phyloP scores from a whole-genome alignment of 2,113 vertebrate genomes.

The Microtus ochrogaster region DNA sequence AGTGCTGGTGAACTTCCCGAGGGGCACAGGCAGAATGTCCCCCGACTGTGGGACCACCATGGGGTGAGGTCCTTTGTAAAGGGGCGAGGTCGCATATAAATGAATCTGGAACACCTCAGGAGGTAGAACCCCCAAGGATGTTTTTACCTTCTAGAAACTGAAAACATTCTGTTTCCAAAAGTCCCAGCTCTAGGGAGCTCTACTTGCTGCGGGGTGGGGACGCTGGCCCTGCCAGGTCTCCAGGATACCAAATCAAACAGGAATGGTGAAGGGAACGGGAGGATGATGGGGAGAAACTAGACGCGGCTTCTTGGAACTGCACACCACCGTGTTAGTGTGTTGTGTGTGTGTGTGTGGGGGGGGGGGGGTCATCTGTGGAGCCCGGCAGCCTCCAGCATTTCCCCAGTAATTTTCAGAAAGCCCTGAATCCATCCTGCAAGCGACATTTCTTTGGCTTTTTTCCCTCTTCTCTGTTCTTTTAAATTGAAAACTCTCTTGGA shows the following conservation, averaged over 20 bases:
- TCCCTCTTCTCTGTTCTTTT: background rate
- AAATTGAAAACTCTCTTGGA: background rate
- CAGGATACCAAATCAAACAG: constrained; percentile 38
- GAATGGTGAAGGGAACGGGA: background rate
- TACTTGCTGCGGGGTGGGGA: background rate
- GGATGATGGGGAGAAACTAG: fast-evolving
- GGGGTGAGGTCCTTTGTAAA: too few relatives aligned
- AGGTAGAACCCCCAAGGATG: background rate
- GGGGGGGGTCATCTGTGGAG: background rate
- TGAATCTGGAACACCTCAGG: too few relatives aligned
- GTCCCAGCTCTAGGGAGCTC: constrained; percentile 7
- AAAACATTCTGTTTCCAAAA: constrained; percentile 31
- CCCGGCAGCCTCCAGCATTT: too few relatives aligned
- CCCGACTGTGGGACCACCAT: fast-evolving
- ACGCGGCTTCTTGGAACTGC: fast-evolving
- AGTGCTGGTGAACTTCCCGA: fast-evolving
- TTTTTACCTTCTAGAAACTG: background rate
- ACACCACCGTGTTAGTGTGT: fast-evolving
- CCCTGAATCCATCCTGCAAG: background rate
- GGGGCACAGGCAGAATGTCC: fast-evolving
- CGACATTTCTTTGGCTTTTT: background rate
- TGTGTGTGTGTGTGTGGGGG: background rate
- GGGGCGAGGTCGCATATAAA: background rate
- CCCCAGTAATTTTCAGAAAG: background rate
- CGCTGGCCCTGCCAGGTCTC: background rate